Evolutionary conservation across 2,113 vertebrate genomes (phyloP).

Genomic region (Gobius niger): DNA sequence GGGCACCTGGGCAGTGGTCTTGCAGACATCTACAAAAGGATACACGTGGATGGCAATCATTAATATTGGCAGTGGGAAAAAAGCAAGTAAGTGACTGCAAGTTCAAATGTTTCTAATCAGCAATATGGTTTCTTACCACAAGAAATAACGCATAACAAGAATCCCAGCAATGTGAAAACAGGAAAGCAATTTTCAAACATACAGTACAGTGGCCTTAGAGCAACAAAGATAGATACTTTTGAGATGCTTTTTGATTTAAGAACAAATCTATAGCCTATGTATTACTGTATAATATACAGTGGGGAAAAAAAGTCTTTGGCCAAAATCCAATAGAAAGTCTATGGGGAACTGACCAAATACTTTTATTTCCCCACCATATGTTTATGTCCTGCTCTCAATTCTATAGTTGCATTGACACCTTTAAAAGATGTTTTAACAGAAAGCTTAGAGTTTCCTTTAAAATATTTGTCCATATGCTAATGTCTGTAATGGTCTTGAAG

Average conservation of each 20-base stretch:
- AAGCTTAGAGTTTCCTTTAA: no score
- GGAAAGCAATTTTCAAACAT: not conserved
- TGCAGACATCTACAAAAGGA: constrained; percentile 69
- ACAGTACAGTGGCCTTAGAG: not conserved
- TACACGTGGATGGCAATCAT: not conserved
- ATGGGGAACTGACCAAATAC: no score
- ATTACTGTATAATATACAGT: no score
- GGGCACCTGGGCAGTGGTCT: constrained; percentile 53
- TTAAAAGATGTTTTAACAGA: no score
- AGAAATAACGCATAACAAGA: not conserved
- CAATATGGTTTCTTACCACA: not conserved
- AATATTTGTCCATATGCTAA: not conserved
- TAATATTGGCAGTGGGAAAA: not conserved
- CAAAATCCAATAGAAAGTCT: no score
- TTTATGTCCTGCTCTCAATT: no score
- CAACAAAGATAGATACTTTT: not conserved
- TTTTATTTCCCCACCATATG: no score
- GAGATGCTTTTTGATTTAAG: not conserved
- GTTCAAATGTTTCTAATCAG: no score
- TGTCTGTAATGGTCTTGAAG: not conserved
- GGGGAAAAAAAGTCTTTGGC: no score
- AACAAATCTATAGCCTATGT: not conserved
- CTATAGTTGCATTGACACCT: no score
- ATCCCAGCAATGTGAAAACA: not conserved
- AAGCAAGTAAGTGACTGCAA: no score